These are phyloP conservation scores for Pogonomyrmex californicus DNA, from an alignment of 1,140 invertebrate genomes.

Conservation along the genomic window DNA sequence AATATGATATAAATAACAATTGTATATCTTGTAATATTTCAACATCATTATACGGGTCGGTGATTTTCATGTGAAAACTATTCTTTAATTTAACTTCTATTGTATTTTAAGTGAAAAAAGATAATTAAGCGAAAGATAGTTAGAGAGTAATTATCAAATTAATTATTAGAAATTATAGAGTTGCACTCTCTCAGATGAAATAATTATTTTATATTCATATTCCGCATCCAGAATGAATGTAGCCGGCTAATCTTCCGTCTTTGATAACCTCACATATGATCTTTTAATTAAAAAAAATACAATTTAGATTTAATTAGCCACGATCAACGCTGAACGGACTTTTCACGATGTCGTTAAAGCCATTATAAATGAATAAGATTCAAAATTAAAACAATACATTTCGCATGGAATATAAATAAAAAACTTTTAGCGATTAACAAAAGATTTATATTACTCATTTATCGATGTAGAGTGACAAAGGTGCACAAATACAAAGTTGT, in stretches of 20 bases:
- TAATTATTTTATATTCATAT: background rate
- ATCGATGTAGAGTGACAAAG: background rate
- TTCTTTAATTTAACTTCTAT: constrained; percentile 9
- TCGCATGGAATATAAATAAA: background rate
- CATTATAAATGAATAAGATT: background rate
- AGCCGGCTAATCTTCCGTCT: background rate
- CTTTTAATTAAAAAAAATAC: background rate
- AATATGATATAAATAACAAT: background rate
- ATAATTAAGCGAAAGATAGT: background rate
- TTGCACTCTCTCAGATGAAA: background rate
- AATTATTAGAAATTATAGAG: background rate
- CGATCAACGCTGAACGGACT: background rate
- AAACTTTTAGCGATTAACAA: background rate
- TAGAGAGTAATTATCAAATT: background rate
- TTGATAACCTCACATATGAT: background rate
- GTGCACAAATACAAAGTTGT: too few relatives aligned
- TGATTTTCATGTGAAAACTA: background rate
- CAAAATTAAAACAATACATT: background rate
- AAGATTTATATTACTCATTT: background rate
- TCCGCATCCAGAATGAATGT: background rate
- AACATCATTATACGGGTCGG: background rate
- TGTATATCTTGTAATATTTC: constrained; percentile 4
- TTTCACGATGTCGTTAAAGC: constrained; percentile 8
- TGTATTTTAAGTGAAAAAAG: background rate
- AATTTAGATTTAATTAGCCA: background rate